Conservation (phyloP, 2,113 vertebrate species). For the Pygoscelis adeliae region DNA sequence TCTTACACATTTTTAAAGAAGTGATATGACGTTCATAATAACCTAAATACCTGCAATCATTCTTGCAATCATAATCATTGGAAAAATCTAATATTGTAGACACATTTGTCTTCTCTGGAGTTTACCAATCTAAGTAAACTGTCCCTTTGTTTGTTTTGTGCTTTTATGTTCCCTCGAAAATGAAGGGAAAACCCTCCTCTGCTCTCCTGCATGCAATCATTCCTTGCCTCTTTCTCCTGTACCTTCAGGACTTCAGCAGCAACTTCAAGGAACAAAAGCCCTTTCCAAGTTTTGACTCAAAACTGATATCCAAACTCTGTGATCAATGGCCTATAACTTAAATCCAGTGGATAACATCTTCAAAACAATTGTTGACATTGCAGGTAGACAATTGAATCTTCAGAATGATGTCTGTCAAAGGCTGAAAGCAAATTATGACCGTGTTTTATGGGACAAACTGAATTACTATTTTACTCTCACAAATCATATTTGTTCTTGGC, state of each 20-base stretch:
- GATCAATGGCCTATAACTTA: not conserved
- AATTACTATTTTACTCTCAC: not conserved
- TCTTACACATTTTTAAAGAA: not conserved
- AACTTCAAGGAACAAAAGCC: not conserved
- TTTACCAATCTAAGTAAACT: not conserved
- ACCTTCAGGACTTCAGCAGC: not conserved
- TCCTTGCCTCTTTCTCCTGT: not conserved
- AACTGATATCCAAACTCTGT: not conserved
- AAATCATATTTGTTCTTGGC: not conserved
- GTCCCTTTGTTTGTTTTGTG: not conserved
- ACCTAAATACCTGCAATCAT: not conserved
- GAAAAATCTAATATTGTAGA: not conserved
- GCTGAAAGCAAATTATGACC: not conserved
- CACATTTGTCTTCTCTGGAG: not conserved
- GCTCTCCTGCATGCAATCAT: not conserved
- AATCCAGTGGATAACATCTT: not conserved
- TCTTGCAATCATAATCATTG: not conserved
- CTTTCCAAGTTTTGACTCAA: not conserved
- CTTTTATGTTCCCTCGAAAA: not conserved
- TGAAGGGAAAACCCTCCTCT: not conserved
- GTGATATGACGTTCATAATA: not conserved
- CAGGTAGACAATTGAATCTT: not conserved
- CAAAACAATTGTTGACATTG: not conserved
- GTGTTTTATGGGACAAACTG: not conserved
- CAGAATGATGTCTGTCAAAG: not conserved